phyloP scores from a whole-genome alignment of 2,797 vertebrate species.

The Pangasius macronema region DNA sequence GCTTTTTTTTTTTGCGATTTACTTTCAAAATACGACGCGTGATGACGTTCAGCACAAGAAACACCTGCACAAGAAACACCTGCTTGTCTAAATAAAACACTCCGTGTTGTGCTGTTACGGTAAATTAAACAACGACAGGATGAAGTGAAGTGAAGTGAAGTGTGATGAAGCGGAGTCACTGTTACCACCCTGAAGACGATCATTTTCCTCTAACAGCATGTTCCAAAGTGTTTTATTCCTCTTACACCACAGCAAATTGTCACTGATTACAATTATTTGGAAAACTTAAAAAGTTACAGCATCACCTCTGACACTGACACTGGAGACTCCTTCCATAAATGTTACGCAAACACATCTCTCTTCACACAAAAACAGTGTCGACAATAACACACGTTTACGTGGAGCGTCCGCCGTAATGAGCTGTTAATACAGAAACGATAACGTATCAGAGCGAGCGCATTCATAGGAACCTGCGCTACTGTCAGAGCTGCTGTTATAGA shows the following conservation, averaged over 20 bases:
- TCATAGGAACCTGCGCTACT: background rate
- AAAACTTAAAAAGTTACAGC: background rate
- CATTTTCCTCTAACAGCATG: background rate
- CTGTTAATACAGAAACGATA: too few relatives aligned
- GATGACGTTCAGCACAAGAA: background rate
- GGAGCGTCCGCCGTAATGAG: too few relatives aligned
- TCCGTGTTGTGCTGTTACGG: background rate
- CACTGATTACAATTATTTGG: background rate
- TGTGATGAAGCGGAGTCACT: background rate
- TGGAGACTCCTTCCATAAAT: background rate
- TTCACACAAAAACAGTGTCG: background rate
- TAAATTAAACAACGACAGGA: background rate
- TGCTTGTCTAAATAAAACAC: background rate
- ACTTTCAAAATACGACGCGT: background rate
- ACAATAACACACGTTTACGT: too few relatives aligned
- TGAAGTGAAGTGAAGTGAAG: too few relatives aligned
- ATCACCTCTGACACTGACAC: background rate
- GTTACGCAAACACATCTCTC: background rate
- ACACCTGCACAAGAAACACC: background rate
- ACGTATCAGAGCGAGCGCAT: too few relatives aligned
- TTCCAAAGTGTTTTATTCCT: background rate
- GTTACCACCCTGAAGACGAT: background rate
- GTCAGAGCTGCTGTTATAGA: background rate
- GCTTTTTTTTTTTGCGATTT: background rate
- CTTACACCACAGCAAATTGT: background rate